Conservation (phyloP, 2,888 invertebrate species). For the Tineola bisselliella region DNA sequence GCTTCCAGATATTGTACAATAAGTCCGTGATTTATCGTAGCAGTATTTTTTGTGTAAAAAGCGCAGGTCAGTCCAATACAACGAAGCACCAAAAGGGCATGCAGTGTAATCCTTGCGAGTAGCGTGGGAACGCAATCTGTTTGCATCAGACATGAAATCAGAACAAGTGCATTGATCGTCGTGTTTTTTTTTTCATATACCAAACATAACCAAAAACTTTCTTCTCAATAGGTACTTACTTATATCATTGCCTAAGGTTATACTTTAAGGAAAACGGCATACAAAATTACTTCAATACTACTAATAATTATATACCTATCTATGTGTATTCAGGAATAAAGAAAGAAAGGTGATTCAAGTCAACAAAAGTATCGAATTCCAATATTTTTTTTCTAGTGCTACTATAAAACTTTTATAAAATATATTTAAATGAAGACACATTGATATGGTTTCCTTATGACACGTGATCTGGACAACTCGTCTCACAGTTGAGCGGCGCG, state of each 20-base stretch:
- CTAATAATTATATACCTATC: no score
- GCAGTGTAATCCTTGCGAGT: conserved; percentile 52
- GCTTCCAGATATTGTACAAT: conserved; percentile 51
- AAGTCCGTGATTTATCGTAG: conserved; percentile 58
- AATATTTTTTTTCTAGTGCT: no score
- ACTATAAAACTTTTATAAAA: neutral
- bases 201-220: neutral
- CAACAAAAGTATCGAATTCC: no score
- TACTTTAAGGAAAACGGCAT: no score
- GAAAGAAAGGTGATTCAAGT: no score
- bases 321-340: no score
- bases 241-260: no score
- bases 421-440: neutral
- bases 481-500: conserved; percentile 38
- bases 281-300: no score
- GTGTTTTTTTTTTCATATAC: neutral
- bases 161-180: conserved; percentile 6
- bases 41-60: conserved; percentile 58
- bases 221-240: no score
- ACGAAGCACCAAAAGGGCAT: conserved; percentile 65
- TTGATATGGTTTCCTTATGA: conserved; percentile 37
- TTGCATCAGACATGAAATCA: neutral
- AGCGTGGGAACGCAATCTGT: conserved; percentile 48
- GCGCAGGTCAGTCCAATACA: conserved; percentile 51
- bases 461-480: conserved; percentile 35